Evolutionary conservation across 2,888 invertebrate species (phyloP), one percentile per base, ranked within the genome.

Genomic region (Hedya salicella): DNA sequence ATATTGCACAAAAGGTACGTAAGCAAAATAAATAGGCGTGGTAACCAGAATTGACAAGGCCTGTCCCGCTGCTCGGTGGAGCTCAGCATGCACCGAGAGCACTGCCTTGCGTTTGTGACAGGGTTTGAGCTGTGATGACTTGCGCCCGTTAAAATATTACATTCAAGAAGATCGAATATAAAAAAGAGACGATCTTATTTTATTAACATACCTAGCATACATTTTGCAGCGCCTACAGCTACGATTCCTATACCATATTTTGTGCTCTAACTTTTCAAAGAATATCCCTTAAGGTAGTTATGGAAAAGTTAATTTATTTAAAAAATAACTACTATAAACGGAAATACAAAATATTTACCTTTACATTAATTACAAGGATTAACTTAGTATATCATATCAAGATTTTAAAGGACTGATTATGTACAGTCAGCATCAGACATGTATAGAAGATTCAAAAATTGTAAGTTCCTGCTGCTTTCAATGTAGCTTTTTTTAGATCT

Each of bases 1-100:
- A 52, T 52, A 52, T 62, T 53, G 53, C 44, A 62, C 36, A 13
- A 17, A 30, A 30, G 30, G 44, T 42, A 30, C 30, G 44, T 21
- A 40, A 25, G 6, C 25, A 6, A 3, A 19, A 1, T 11, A 46
- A 16, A 36, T 5, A 36, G 36, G 36, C 11, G 36, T 9, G 36
- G 25, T n/a, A n/a, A n/a, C n/a, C n/a, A n/a, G n/a, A n/a, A n/a
- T n/a, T n/a, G n/a, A n/a, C n/a, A n/a, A n/a, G n/a, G n/a, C n/a
- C n/a, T n/a, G n/a, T n/a, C n/a, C n/a, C n/a, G n/a, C n/a, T n/a
- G n/a, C n/a, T n/a, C n/a, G n/a, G n/a, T n/a, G n/a, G n/a, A n/a
- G n/a, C n/a, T n/a, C n/a, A n/a, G n/a, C n/a, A n/a, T 25, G 25
- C 25, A 6, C 25, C 5, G 5, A 25, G 6, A 25, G 25, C 25